phyloP scores from a whole-genome alignment of 2,113 vertebrate species.

The Archilochus colubris region DNA sequence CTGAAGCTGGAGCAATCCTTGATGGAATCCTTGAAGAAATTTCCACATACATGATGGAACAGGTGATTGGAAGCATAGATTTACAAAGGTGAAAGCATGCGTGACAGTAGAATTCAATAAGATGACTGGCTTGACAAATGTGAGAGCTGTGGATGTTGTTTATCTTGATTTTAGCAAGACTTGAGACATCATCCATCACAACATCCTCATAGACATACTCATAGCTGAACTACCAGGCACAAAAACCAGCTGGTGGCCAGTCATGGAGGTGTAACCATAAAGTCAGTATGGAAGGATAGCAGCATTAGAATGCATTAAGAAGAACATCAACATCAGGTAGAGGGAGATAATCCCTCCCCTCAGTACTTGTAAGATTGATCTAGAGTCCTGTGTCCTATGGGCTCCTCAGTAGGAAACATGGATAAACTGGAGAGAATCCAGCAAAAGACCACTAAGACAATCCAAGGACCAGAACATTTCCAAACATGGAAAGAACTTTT shows the following conservation, averaged over 20 bases:
- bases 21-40: not conserved
- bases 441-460: not conserved
- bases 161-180: not conserved
- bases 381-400: not conserved
- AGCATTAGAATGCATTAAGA: not conserved
- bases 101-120: not conserved
- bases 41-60: not conserved
- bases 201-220: not conserved
- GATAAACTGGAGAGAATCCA: not conserved
- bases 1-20: not conserved
- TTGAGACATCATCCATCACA: rapidly evolving
- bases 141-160: not conserved
- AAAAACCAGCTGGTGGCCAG: not conserved
- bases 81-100: not conserved
- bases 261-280: not conserved
- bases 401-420: not conserved
- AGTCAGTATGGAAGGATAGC: not conserved
- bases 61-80: not conserved
- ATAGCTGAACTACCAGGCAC: rapidly evolving
- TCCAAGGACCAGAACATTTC: not conserved
- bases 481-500: not conserved
- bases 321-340: not conserved
- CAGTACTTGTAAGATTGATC: not conserved
- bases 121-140: not conserved
- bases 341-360: not conserved